Conservation (phyloP, 2,113 vertebrate species). For the Solenodon paradoxus region DNA sequence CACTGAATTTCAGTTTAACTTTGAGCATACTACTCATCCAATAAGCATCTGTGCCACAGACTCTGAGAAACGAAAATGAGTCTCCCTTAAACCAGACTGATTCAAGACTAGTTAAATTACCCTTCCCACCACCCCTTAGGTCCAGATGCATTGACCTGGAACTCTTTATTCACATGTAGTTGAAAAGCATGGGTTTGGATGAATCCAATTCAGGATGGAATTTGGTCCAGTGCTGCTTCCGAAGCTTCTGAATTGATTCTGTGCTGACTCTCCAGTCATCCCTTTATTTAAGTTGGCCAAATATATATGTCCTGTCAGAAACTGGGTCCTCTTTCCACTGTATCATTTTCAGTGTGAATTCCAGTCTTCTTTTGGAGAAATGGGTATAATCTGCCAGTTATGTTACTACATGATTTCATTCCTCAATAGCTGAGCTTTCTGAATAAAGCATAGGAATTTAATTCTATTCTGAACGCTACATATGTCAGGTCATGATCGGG, state of each 20-base stretch:
- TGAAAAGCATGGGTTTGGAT: not conserved
- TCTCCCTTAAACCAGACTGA: not conserved
- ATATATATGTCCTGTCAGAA: not conserved
- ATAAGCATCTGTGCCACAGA: conserved; percentile 45
- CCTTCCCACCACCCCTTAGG: not conserved
- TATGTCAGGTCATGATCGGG: conserved; percentile 14
- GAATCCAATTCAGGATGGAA: not conserved
- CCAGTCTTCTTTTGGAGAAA: not conserved
- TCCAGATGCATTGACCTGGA: not conserved
- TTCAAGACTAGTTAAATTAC: not conserved
- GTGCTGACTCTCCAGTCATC: not conserved
- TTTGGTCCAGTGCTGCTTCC: not conserved
- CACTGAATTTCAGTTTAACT: conserved; percentile 40
- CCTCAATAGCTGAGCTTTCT: not conserved
- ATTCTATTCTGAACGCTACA: not conserved
- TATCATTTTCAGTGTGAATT: not conserved
- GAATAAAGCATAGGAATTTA: not conserved
- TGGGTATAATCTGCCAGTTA: not conserved
- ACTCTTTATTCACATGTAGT: not conserved
- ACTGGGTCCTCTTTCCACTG: not conserved
- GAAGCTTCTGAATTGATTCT: not conserved
- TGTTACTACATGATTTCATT: not conserved
- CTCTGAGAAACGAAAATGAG: conserved; percentile 23
- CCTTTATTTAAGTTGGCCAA: not conserved
- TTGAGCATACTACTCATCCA: not conserved